Evolutionary conservation across 2,113 vertebrate genomes (phyloP), one percentile per base, ranked within the genome.

Genomic region (Lethenteron reissneri): DNA sequence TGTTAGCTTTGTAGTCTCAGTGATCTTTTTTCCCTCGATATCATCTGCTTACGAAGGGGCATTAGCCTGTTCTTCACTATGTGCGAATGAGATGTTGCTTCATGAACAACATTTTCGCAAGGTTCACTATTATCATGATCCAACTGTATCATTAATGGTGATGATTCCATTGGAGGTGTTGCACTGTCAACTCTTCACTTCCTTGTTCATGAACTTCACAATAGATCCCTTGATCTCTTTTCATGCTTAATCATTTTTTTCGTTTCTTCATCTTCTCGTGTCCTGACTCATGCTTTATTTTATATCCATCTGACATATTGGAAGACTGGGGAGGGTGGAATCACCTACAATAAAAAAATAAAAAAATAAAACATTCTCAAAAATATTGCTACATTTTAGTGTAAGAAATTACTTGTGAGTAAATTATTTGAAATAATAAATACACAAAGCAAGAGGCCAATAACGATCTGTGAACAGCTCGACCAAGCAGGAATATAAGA

Each of bases 41-140:
- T 68, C 6, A 68, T 68, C 62, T 68, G 62, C 62, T 68, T 68
- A 15, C 62, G 21, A 8, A 7, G 62, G 6, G 62, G 21, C 62
- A 68, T 68, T 68, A 21, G 62, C 7, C 62, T 68, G 62, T 8
- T 68, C 7, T 68, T 68, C 62, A 68, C 62, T 68, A 68, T 68
- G 62, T 68, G 6, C 9, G 10, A 68, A 68, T 68, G 21, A 8
- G 62, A 68, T 68, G 15, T 21, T 68, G 10, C 10, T 68, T 68
- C 6, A 68, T n/a, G 62, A 68, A 68, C 62, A 68, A 68, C 62
- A 68, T 68, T 68, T 68, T 68, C 62, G 21, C 62, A 68, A 68
- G 62, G 6, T 68, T 68, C 62, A 68, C 62, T 68, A 10, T 68
- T 68, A 68, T 68, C 62, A 15, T 68, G 10, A 68, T 68, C 62